phyloP scores from a whole-genome alignment of 2,113 vertebrate species.

The Rafetus swinhoei region DNA sequence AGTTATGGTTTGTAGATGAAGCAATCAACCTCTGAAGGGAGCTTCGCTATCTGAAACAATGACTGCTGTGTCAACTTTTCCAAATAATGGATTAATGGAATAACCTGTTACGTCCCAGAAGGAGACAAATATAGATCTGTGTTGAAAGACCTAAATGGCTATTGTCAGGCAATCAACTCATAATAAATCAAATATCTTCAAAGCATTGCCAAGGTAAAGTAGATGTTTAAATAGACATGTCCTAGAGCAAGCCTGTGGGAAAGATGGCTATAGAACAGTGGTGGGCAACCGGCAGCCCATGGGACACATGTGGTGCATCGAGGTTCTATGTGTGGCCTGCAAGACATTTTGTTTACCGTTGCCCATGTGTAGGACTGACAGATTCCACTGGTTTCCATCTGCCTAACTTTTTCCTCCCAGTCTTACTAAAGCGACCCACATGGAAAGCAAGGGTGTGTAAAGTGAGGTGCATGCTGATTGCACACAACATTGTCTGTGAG shows the following conservation, averaged over 20 bases:
- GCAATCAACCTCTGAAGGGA: constrained; percentile 37
- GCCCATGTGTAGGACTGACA: too few relatives aligned
- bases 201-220: not conserved
- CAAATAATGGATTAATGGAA: not conserved
- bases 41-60: not conserved
- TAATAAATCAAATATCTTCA: constrained; percentile 6
- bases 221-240: not conserved
- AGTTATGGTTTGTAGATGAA: constrained; percentile 33
- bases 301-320: too few relatives aligned
- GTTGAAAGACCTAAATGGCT: not conserved
- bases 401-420: too few relatives aligned
- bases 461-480: too few relatives aligned
- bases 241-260: not conserved
- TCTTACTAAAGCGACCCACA: too few relatives aligned
- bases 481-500: too few relatives aligned
- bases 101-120: not conserved
- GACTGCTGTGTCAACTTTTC: not conserved
- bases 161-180: not conserved
- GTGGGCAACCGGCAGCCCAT: too few relatives aligned
- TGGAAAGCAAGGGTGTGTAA: too few relatives aligned
- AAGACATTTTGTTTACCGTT: too few relatives aligned
- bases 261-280: not conserved
- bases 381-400: too few relatives aligned
- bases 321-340: too few relatives aligned
- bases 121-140: not conserved